Conservation (phyloP, 2,113 vertebrate genomes). For the Laticauda laticaudata region DNA sequence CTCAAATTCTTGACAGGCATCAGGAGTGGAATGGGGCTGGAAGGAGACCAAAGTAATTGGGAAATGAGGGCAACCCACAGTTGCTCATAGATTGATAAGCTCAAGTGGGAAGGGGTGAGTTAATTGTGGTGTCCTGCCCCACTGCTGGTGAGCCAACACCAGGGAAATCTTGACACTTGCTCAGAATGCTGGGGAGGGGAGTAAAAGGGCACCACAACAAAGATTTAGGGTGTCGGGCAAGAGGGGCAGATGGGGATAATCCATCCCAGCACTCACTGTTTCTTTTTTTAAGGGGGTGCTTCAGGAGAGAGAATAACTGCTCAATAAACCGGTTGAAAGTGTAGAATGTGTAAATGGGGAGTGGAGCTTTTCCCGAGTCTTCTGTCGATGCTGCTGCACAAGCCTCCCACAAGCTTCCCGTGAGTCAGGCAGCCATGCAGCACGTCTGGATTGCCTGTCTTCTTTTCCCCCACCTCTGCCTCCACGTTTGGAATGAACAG, state of each 20-base stretch:
- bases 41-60: not conserved
- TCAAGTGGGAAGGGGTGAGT: not conserved
- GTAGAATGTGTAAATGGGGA: not conserved
- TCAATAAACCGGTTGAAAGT: constrained; percentile 68
- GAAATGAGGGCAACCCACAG: not conserved
- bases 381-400: no score
- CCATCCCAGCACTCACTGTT: constrained; percentile 45
- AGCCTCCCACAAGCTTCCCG: no score
- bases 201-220: not conserved
- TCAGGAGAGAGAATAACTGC: constrained; percentile 36
- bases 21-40: constrained; percentile 19
- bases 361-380: no score
- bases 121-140: constrained; percentile 45
- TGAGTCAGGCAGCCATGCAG: no score
- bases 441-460: no score
- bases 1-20: constrained; percentile 65
- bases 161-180: constrained; percentile 45
- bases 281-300: constrained; percentile 42
- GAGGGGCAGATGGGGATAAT: constrained; percentile 38
- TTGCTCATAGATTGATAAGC: not conserved
- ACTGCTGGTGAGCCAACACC: constrained; percentile 27
- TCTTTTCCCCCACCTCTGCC: no score
- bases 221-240: constrained; percentile 35
- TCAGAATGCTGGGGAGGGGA: constrained; percentile 14
- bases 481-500: no score